Evolutionary conservation across 2,797 vertebrate species (phyloP), one percentile per base, ranked within the genome.

Genomic region (Caiman crocodilus): DNA sequence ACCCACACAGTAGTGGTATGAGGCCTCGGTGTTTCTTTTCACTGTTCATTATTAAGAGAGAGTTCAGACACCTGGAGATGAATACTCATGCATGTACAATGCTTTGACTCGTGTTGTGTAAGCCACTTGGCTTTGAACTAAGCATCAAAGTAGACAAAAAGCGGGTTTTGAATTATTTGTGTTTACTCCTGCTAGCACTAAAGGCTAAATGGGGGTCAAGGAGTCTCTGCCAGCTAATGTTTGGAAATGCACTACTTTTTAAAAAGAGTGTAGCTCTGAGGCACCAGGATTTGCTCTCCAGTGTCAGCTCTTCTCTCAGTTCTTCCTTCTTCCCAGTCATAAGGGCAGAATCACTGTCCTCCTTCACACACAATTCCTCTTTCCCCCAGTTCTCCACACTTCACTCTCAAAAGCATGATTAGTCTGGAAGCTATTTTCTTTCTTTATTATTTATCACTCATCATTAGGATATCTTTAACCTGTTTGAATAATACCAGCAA

Each of bases 391-490:
- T 56, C 76, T 64, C 32, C 50, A 4, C 10, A 76, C 61, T 94
- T 79, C 87, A 4, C 80, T 91, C 73, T 79, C 60, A 2, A 5
- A 81, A 71, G 11, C 88, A 17, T 57, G 82, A 90, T 93, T 82
- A 76, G 80, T 87, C 82, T 14, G 20, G 86, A 84, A 86, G 81
- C 80, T 85, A 90, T 91, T 92, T 94, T 93, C 82, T 90, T 59
- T 25, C 60, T 81, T 81, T 95, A 82, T 90, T 63, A 93, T 92
- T 93, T 93, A 85, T 95, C 91, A 67, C 67, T 76, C 67, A 78
- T 96, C 90, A 89, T 96, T 94, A 91, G 64, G 82, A 85, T 71
- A 55, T 84, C 91, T 93, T 92, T 96, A 92, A 60, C 76, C 88
- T 85, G 93, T 67, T 93, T 77, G 82, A 73, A 18, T 69, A 32